Conservation (phyloP, 1,140 invertebrate species). For the Anadara kagoshimensis region DNA sequence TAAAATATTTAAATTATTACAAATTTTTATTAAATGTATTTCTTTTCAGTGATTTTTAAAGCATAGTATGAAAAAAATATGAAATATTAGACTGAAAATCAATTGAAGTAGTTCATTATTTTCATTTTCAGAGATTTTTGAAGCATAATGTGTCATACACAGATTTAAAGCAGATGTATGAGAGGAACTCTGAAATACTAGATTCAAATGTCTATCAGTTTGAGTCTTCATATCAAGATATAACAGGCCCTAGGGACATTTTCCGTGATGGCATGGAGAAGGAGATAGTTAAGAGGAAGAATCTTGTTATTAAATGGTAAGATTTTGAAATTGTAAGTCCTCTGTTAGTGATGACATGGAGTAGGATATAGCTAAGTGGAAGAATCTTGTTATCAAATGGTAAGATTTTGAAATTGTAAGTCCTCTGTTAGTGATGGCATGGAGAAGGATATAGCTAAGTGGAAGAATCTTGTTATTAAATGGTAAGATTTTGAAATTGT, state of each 20-base stretch:
- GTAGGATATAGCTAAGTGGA: too few relatives aligned
- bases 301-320: background rate
- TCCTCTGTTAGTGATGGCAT: conserved; percentile 1
- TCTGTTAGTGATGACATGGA: too few relatives aligned
- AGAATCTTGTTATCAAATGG: too few relatives aligned
- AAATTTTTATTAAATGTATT: too few relatives aligned
- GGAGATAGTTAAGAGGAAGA: background rate
- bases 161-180: conserved; percentile 13
- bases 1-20: too few relatives aligned
- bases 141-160: background rate
- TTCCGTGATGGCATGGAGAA: background rate
- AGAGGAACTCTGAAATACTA: conserved; percentile 8
- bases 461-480: background rate
- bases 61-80: too few relatives aligned
- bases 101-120: background rate
- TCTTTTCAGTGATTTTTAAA: too few relatives aligned
- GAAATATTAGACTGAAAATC: too few relatives aligned
- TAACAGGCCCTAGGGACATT: conserved; percentile 1
- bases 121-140: background rate
- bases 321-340: background rate
- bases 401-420: too few relatives aligned
- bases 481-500: background rate
- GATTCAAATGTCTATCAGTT: conserved; percentile 18
- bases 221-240: conserved; percentile 1
- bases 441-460: background rate